Conservation (phyloP, 1,140 invertebrate genomes). For the Ceratosolen solmsi region DNA sequence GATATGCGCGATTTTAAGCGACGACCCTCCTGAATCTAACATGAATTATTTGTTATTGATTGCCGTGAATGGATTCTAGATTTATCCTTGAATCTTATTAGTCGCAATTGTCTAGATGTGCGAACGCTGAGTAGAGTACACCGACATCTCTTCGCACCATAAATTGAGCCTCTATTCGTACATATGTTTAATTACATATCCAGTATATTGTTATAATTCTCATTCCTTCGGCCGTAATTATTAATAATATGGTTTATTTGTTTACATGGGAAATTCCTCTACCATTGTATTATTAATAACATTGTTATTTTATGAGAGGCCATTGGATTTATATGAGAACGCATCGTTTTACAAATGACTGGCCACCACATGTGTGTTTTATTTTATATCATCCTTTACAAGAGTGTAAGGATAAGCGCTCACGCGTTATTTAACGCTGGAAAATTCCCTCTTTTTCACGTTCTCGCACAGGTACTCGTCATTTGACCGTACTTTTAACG, state of each 20-base stretch:
- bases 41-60: slow-evolving; percentile 45
- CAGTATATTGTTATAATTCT: neutral
- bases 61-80: slow-evolving; percentile 38
- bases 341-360: neutral
- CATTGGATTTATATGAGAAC: neutral
- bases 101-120: slow-evolving; percentile 27
- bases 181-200: neutral
- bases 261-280: neutral
- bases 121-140: neutral
- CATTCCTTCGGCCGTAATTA: neutral
- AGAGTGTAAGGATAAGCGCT: neutral
- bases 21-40: slow-evolving; percentile 15
- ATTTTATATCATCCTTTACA: neutral
- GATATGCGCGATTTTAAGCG: slow-evolving; percentile 2
- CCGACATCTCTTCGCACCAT: neutral
- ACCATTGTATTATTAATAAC: neutral
- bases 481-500: no score
- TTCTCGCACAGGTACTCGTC: no score
- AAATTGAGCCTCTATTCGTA: neutral
- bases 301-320: neutral
- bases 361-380: neutral
- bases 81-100: slow-evolving; percentile 49
- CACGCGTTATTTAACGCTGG: neutral
- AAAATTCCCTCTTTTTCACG: neutral
- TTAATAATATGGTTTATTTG: neutral